Base-by-base conservation (phyloP, 1,140 invertebrate species). In the Mizuhopecten yessoensis region DNA sequence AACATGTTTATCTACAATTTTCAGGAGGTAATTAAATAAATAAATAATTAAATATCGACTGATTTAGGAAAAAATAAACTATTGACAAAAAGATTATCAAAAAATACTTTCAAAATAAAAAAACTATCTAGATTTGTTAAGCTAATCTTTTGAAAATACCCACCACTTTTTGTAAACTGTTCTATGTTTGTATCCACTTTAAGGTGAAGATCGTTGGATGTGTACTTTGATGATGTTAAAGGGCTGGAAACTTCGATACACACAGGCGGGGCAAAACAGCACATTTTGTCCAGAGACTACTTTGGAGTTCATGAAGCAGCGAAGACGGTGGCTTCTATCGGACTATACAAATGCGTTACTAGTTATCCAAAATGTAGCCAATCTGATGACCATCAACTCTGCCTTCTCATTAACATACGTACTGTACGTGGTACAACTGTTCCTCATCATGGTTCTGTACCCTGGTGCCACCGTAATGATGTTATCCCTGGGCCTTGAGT, bases 341-440 rank as follows among this genome's bases (percentile, higher is more conserved):
- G 97, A 97, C 23, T 97, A 97, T 95, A 97, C 97, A 49, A 97
- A 97, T 94, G 97, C 97, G 34, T 95, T 97, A 90, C 97, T 98
- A 93, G 94, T 98, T 7, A 94, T 97, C 0, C 94, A 94, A 33
- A 97, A 97, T 93, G 96, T 97, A 89, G 96, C 96, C 34, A 87
- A 90, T 75, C 97, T 97, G 10, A 95, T 97, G 33, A 95, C 95
- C 90, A 95, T 96, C n/a, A 97, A 98, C 93, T 96, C 97, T 34
- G 97, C 97, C 88, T 97, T 97, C 89, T 97, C 97, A 0, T 95
- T 97, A n/a, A 96, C 97, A 39, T 97, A 97, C 88, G 96, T 97
- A 39, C 36, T 96, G 7, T 95, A 95, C 87, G 42, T 94, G 20
- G 29, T 94, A 17, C 94, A 94, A 49, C 86, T 95, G 20, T 94